phyloP scores from a whole-genome alignment of 2,797 vertebrate species.

The Channa striata region DNA sequence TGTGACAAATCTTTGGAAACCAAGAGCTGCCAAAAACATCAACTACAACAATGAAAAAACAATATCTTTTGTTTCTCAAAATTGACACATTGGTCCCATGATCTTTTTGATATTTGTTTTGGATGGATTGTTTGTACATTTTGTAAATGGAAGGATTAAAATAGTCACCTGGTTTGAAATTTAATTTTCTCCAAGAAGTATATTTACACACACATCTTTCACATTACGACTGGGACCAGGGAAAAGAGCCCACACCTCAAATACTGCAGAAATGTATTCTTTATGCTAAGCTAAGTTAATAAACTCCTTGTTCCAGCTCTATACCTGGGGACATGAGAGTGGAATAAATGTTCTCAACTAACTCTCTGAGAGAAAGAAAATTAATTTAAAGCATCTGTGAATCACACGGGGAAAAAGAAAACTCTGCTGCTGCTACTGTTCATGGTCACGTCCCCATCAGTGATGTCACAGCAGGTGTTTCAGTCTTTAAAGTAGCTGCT shows the following conservation, averaged over 20 bases:
- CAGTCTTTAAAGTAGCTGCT: constrained; percentile 19
- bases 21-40: background rate
- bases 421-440: constrained; percentile 8
- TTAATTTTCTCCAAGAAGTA: no score
- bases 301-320: no score
- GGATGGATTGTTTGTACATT: no score
- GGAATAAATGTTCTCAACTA: constrained; percentile 17
- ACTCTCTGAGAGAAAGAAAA: constrained; percentile 1
- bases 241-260: no score
- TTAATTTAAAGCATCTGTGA: constrained; percentile 25
- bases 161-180: background rate
- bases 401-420: background rate
- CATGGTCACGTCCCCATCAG: background rate
- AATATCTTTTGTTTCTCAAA: background rate
- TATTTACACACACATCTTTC: background rate
- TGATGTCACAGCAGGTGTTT: constrained; percentile 21
- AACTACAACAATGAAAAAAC: background rate
- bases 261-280: background rate
- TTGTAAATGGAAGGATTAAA: background rate
- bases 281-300: background rate
- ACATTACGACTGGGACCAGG: background rate
- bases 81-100: no score
- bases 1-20: no score
- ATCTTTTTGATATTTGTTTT: no score
- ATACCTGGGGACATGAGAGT: background rate